Conservation (phyloP, 1,140 invertebrate genomes). For the Cyphomyrmex costatus region DNA sequence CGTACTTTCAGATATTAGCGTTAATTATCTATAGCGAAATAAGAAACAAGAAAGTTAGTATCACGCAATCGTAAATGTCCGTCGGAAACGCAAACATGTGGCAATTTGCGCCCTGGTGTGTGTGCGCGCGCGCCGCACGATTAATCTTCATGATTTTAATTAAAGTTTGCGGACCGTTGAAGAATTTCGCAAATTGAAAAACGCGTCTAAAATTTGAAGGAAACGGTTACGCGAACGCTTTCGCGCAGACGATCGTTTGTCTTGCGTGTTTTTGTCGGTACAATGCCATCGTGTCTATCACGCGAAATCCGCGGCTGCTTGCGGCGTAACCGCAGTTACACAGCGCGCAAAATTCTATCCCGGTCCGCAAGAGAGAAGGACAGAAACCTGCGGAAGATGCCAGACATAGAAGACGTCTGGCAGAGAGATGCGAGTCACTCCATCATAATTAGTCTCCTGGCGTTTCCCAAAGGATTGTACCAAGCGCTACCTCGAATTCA, state of each 20-base stretch:
- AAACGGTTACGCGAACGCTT: conserved; percentile 4
- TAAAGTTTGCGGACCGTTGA: conserved; percentile 30
- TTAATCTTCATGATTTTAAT: conserved; percentile 65
- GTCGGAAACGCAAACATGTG: conserved; percentile 33
- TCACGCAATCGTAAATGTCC: conserved; percentile 34
- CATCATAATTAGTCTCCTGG: conserved; percentile 74
- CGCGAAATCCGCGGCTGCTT: conserved; percentile 19
- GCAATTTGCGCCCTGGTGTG: not conserved
- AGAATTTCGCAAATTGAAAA: conserved; percentile 62
- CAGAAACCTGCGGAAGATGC: not conserved
- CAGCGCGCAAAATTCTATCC: conserved; percentile 35
- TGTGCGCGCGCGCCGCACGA: not conserved
- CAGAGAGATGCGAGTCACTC: conserved; percentile 73
- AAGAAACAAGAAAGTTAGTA: conserved; percentile 28
- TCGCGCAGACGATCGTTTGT: conserved; percentile 45
- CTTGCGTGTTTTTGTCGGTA: conserved; percentile 20
- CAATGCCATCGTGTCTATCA: conserved; percentile 45
- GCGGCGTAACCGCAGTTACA: conserved; percentile 25
- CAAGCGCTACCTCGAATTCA: conserved; percentile 65
- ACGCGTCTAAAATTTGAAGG: conserved; percentile 58
- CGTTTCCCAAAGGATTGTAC: conserved; percentile 65
- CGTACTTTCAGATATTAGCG: not conserved
- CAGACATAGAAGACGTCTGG: conserved; percentile 56
- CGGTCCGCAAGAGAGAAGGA: not conserved
- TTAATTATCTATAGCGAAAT: conserved; percentile 46